Conservation (phyloP, 1,140 invertebrate species). For the Saxidomus purpurata region DNA sequence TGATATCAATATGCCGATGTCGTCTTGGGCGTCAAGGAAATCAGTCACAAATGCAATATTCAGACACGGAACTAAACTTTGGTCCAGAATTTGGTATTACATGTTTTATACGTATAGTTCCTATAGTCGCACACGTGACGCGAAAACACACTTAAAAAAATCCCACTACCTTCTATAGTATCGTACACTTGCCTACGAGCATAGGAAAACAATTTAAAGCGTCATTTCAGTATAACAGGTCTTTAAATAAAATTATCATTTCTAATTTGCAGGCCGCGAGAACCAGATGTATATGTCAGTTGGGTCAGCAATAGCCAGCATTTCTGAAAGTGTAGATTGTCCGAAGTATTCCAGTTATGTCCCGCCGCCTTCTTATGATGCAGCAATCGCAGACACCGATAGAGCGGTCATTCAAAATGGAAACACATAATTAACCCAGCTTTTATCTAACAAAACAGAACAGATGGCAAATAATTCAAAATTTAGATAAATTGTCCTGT, state of each 20-base stretch:
- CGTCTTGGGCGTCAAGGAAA: background rate
- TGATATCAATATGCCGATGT: constrained; percentile 14
- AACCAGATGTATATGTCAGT: background rate
- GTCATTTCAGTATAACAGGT: too few relatives aligned
- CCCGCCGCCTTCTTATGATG: constrained; percentile 1
- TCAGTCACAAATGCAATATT: background rate
- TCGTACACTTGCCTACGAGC: too few relatives aligned
- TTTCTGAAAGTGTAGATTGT: background rate
- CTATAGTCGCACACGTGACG: too few relatives aligned
- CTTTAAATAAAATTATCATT: too few relatives aligned
- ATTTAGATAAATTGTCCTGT: too few relatives aligned
- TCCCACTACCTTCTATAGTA: too few relatives aligned
- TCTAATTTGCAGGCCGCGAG: background rate
- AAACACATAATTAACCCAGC: background rate
- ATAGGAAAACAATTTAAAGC: too few relatives aligned
- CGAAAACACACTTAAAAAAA: too few relatives aligned
- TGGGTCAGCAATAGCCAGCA: background rate
- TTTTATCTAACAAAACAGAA: too few relatives aligned
- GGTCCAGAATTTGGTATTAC: constrained; percentile 23
- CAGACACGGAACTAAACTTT: background rate
- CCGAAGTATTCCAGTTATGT: background rate
- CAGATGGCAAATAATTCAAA: too few relatives aligned
- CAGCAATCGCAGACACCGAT: background rate
- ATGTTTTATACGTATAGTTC: too few relatives aligned
- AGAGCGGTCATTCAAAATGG: background rate